Base-by-base conservation (phyloP, 2,113 vertebrate species). In the Vulpes lagopus region DNA sequence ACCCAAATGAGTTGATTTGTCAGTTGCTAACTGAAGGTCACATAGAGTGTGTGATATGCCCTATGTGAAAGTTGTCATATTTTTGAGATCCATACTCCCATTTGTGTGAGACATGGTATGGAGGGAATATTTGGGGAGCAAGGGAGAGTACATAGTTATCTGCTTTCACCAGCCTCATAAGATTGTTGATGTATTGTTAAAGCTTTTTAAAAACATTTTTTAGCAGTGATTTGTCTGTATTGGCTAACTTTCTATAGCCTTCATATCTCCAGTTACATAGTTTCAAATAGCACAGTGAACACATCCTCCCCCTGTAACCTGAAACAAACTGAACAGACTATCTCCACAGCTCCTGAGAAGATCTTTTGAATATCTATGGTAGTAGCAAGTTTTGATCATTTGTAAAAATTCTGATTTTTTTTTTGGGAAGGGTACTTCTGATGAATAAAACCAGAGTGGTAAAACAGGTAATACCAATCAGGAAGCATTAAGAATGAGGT, bases 261-360 rank as follows among this genome's bases (percentile, higher is more conserved):
- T 96, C 81, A 1, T 82, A 71, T 88, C 91, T 92, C 84, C 27
- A 93, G 84, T 95, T 97, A 93, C 59, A 85, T 81, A 94, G 97
- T 97, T 96, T 97, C 76, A 91, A 3, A 91, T 92, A 97, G 92
- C 87, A 60, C 57, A 60, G 35, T 91, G 79, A 97, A 35, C 49
- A 90, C 16, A 93, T 88, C 22, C 83, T 95, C 51, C 27, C 90
- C 32, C 1, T 88, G 65, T 96, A 88, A 94, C 49, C 80, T 87
- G 92, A 96, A 91, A 80, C 97, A 95, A 84, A 92, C 64, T 62
- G 74, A 93, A 88, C 89, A 87, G 71, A 93, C 74, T 92, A 53
- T 78, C 59, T 94, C 83, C 43, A 27, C 19, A 69, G 64, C 14
- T 27, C 87, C 10, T 62, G 73, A 67, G 76, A 76, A 32, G 30